Evolutionary conservation across 2,113 vertebrate genomes (phyloP), one percentile per base, ranked within the genome.

Genomic region (Corydoras maculifer): DNA sequence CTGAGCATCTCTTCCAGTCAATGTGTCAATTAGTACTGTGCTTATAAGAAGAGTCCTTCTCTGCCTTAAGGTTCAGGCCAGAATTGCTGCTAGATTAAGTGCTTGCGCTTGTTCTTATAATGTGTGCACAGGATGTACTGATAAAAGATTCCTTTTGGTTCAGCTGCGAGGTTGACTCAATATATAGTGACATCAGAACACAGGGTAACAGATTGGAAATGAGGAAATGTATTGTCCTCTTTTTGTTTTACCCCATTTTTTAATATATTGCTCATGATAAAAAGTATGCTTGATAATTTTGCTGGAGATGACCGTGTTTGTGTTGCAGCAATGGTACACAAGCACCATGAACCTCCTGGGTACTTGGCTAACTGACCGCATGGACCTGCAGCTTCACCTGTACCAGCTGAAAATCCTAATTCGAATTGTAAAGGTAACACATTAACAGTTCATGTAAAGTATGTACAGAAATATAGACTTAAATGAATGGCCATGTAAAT

Each of bases 321-420:
- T 93, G 84, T 94, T 93, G 83, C 92, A 99, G 97, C 97, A 99
- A 98, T 99, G 97, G 97, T 99, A 99, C 89, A 97, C 91, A 84
- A 97, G 95, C 86, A 94, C 94, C 32, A 98, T 99, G 97, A 98
- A 94, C 31, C 90, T 98, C 0, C 69, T 98, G 77, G 96, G 94
- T 80, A 97, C 94, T 58, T 99, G 97, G 97, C 82, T 99, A 83
- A 98, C 95, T 8, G 97, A 99, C 84, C 94, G 97, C 49, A 96
- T 99, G 95, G 97, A 99, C 88, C 90, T 99, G 70, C 97, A 99
- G 87, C 94, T 99, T 66, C 97, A 99, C 77, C 87, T 99, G 73
- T 98, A 98, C 84, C 97, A 99, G 62, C 90, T 99, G 84, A 99
- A 99, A 91, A 98, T 94, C 69, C 94, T 99, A 83, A 99, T 99